A percentile compares a stretch with the other conserved stretches of the same genome.
Conservation (phyloP, 2,888 invertebrate species). For the Gasteruption jaculator region DNA sequence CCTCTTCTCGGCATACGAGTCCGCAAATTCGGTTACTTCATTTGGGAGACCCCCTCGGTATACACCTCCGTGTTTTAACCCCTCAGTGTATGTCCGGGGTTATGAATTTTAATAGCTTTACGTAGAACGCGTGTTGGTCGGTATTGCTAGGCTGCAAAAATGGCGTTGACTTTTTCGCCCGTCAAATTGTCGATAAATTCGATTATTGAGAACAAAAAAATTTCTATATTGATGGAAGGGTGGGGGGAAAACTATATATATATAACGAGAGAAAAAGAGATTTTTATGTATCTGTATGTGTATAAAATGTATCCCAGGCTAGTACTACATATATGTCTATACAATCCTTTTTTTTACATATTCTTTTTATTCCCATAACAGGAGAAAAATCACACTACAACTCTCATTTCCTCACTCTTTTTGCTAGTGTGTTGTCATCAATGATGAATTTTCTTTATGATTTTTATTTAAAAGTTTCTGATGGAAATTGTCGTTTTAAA, state of each 20-base stretch:
- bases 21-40: conserved; percentile 50
- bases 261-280: conserved; percentile 9
- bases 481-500: no score
- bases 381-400: no score
- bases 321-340: no score
- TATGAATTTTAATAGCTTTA: conserved; percentile 53
- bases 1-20: conserved; percentile 35
- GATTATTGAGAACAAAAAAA: conserved; percentile 45
- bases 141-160: no score
- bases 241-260: conserved; percentile 18
- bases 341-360: no score
- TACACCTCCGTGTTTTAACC: conserved; percentile 40
- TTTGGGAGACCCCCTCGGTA: conserved; percentile 33
- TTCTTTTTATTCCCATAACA: no score
- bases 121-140: no score
- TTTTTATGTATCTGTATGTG: background rate
- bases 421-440: no score
- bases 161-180: conserved; percentile 46
- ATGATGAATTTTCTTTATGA: no score
- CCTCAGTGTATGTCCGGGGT: conserved; percentile 50
- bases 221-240: background rate
- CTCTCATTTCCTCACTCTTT: no score
- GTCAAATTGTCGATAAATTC: conserved; percentile 51
- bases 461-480: no score
- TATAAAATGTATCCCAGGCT: no score